phyloP scores from a whole-genome alignment of 2,888 invertebrate genomes.

The Polyploca ridens region DNA sequence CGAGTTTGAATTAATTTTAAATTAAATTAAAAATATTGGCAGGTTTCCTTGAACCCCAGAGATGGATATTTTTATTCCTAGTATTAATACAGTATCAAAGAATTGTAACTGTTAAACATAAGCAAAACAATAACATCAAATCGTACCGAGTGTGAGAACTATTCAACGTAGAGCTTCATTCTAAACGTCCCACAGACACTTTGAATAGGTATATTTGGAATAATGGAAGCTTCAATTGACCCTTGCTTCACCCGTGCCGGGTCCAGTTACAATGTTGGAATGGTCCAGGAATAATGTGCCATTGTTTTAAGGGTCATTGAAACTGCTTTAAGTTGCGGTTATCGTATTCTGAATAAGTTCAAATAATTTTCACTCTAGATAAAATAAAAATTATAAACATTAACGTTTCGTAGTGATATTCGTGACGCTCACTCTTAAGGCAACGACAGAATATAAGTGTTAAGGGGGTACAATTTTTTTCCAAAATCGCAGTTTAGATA shows the following conservation, averaged over 20 bases:
- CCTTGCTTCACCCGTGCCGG: neutral
- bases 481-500: no score
- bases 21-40: no score
- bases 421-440: no score
- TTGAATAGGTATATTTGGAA: neutral
- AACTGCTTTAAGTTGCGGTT: neutral
- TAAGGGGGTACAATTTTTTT: no score
- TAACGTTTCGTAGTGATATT: no score
- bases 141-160: neutral
- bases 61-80: neutral
- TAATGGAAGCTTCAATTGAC: neutral
- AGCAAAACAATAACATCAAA: neutral
- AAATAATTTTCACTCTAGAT: no score
- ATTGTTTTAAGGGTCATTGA: neutral
- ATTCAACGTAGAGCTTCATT: neutral
- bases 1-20: no score
- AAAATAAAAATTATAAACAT: no score
- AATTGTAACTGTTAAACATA: neutral
- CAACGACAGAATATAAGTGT: no score
- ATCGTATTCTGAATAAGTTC: neutral
- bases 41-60: no score
- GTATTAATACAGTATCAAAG: neutral
- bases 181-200: neutral
- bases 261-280: neutral
- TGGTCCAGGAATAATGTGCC: neutral